A percentile compares a stretch with the other conserved stretches of the same genome.
These are phyloP conservation scores for Hypothenemus hampei DNA, from an alignment of 1,140 invertebrate species.

Conservation along the genomic window DNA sequence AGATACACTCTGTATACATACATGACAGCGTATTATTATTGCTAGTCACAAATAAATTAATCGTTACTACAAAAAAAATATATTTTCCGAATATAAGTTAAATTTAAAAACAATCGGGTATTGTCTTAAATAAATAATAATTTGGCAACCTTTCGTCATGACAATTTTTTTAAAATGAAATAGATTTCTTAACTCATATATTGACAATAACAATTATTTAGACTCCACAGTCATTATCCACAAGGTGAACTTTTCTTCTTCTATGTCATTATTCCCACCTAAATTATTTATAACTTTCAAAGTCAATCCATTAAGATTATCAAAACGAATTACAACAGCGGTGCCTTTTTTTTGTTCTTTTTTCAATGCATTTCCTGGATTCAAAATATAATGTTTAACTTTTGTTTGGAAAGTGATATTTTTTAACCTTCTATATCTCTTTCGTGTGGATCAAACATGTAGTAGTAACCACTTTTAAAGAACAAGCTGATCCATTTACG, in stretches of 20 bases:
- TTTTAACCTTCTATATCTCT: conserved; percentile 28
- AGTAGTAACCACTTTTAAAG: conserved; percentile 36
- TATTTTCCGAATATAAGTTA: too few relatives aligned
- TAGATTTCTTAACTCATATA: too few relatives aligned
- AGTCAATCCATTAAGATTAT: conserved; percentile 16
- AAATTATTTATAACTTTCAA: conserved; percentile 32
- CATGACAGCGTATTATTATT: too few relatives aligned
- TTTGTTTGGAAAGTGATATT: background rate
- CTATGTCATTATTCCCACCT: conserved; percentile 8
- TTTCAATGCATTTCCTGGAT: conserved; percentile 5
- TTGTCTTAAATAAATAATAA: too few relatives aligned
- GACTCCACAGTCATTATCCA: conserved; percentile 23
- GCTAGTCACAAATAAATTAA: too few relatives aligned
- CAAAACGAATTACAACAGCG: conserved; percentile 26
- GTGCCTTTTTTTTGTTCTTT: conserved; percentile 4
- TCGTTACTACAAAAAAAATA: too few relatives aligned
- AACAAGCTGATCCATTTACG: conserved; percentile 34
- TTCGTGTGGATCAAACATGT: conserved; percentile 41
- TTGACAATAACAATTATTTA: too few relatives aligned
- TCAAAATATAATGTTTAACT: background rate
- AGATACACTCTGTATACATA: too few relatives aligned
- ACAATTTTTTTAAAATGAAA: too few relatives aligned
- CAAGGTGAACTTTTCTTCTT: conserved; percentile 16
- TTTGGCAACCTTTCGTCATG: too few relatives aligned
- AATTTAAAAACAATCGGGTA: too few relatives aligned